Conservation (phyloP, 2,797 vertebrate species). For the Thripadectes ignobilis region DNA sequence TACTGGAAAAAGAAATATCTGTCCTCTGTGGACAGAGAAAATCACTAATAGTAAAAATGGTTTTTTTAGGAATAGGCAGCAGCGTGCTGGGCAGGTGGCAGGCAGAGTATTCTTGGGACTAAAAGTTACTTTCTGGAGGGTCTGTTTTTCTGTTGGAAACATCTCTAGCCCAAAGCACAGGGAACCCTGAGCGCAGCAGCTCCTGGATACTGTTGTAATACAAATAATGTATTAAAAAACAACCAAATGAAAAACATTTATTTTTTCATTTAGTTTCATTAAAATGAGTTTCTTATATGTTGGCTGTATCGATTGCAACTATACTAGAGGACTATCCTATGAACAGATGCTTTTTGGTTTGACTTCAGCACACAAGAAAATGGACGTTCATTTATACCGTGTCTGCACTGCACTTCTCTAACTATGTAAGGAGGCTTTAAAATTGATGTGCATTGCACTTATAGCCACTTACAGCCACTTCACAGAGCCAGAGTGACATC, state of each 20-base stretch:
- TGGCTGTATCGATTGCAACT: background rate
- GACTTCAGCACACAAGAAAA: background rate
- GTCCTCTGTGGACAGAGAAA: background rate
- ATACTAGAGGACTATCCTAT: background rate
- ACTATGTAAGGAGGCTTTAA: background rate
- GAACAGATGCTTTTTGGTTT: background rate
- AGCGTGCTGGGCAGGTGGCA: background rate
- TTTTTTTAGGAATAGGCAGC: background rate
- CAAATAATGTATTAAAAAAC: background rate
- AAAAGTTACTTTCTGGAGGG: background rate
- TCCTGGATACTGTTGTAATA: background rate
- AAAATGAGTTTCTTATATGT: background rate
- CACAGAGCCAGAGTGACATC: slow-evolving; percentile 1
- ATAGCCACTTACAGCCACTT: slow-evolving; percentile 20
- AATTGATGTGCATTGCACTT: slow-evolving; percentile 27
- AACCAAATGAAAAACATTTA: background rate
- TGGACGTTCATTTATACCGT: background rate
- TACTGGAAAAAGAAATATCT: background rate
- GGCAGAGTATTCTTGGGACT: background rate
- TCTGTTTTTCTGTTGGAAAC: background rate
- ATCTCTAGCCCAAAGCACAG: background rate
- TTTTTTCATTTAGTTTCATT: background rate
- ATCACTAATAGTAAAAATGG: background rate
- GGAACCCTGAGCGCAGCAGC: background rate
- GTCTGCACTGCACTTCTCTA: background rate